A percentile compares a stretch with the other conserved stretches of the same genome.
Evolutionary conservation across 2,888 invertebrate genomes (phyloP).

Genomic region (Kryphioiulus occultus): DNA sequence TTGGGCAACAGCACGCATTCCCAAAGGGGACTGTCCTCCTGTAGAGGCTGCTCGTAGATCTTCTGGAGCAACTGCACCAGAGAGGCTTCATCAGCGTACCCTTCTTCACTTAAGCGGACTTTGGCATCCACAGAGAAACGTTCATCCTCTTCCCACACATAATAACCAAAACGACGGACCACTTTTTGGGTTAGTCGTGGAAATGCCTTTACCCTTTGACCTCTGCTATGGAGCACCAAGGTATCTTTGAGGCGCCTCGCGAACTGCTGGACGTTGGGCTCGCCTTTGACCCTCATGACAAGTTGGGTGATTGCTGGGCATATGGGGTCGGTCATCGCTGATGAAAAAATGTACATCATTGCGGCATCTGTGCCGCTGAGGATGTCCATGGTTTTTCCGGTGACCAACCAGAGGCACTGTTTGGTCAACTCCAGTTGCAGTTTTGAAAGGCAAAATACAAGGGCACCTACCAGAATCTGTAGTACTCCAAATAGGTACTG

Average conservation of each 20-base stretch:
- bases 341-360: neutral
- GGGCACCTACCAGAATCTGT: neutral
- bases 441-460: neutral
- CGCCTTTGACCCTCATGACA: neutral
- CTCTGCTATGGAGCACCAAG: neutral
- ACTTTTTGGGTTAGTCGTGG: conserved; percentile 1
- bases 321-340: neutral
- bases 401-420: neutral
- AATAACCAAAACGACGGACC: neutral
- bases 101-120: neutral
- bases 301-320: neutral
- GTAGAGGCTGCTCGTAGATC: neutral
- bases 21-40: neutral
- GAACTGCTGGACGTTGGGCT: neutral
- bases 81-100: neutral
- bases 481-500: neutral
- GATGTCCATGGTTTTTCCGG: neutral
- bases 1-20: neutral
- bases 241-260: neutral
- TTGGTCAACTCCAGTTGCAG: neutral
- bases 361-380: neutral
- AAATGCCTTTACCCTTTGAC: neutral
- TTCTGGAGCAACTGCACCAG: neutral
- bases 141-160: neutral
- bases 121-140: neutral